Base-by-base conservation (phyloP, 2,113 vertebrate species). In the Bos indicus region DNA sequence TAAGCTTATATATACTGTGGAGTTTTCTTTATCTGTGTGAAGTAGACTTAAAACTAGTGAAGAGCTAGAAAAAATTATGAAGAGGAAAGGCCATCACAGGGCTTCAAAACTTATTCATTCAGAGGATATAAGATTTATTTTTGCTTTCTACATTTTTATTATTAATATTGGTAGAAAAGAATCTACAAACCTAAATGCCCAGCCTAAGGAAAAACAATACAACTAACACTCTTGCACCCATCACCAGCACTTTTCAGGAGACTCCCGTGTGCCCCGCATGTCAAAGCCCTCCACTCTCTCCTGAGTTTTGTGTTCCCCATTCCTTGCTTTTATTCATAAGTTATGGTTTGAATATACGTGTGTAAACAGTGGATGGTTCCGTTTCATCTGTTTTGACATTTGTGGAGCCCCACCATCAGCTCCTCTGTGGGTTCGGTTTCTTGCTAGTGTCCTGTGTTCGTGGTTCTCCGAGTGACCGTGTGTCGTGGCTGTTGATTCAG, bases 391-490 rank as follows among this genome's bases (percentile, higher is more conserved):
- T 6, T 71, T 33, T 33, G 36, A 36, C 9, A 6, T 9, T 14
- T 10, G 3, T 5, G 28, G 40, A 36, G 5, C 12, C 52, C 51
- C 21, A 2, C 16, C 30, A 0, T 5, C 19, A 28, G 13, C 17
- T 23, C 48, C 17, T 86, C 3, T 17, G 86, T 43, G 78, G 26
- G 10, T 21, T 85, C 2, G 11, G 30, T 26, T 59, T 80, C 4
- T 71, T 7, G 14, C 11, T 11, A 25, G 2, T 7, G 1, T 10
- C 52, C 1, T 15, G 8, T 57, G 56, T 64, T 13, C 3, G 7
- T 33, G 48, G 86, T 25, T 43, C 2, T 30, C 28, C 1, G 1
- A 0, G 9, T 5, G 19, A 23, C 5, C 4, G 2, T 0, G 0
- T 3, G 21, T 6, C 28, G 16, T 16, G 3, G 0, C 0, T 71